These are phyloP conservation scores for Carassius carassius DNA, from an alignment of 2,113 vertebrate species.

Conservation along the genomic window DNA sequence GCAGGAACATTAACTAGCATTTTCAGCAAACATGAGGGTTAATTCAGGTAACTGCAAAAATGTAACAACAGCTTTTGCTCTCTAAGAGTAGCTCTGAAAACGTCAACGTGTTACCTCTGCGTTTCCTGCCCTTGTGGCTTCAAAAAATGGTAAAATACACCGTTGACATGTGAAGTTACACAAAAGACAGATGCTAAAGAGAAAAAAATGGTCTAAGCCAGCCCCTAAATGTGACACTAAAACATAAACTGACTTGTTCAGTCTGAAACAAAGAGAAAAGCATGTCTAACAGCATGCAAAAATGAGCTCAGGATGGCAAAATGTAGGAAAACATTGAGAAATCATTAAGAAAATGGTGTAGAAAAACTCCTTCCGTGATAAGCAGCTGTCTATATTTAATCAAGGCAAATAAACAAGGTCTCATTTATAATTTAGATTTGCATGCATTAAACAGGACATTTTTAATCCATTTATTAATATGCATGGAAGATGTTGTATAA, in stretches of 20 bases:
- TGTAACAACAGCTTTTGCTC: not conserved
- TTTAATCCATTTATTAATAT: constrained; percentile 84
- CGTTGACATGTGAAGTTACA: constrained; percentile 58
- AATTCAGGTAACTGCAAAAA: not conserved
- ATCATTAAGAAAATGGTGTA: constrained; percentile 34
- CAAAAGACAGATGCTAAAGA: constrained; percentile 54
- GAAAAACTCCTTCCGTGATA: constrained; percentile 56
- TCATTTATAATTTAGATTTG: constrained; percentile 86
- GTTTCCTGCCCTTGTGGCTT: constrained; percentile 73
- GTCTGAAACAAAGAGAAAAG: not conserved
- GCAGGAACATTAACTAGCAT: not conserved
- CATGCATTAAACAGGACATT: constrained; percentile 79
- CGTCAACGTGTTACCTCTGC: constrained; percentile 58
- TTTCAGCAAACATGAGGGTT: not conserved
- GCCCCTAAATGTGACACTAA: not conserved
- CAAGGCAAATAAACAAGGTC: constrained; percentile 80
- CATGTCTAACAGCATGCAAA: not conserved
- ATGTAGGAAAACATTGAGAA: constrained; percentile 21
- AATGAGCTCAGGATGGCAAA: not conserved
- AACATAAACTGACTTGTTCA: not conserved
- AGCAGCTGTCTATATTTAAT: constrained; percentile 84
- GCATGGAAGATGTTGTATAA: constrained; percentile 80
- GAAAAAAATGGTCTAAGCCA: constrained; percentile 37
- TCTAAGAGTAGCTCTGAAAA: not conserved
- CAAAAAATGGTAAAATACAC: constrained; percentile 55